These are phyloP conservation scores for Lepus europaeus DNA, from an alignment of 2,113 vertebrate genomes.

Conservation along the genomic window DNA sequence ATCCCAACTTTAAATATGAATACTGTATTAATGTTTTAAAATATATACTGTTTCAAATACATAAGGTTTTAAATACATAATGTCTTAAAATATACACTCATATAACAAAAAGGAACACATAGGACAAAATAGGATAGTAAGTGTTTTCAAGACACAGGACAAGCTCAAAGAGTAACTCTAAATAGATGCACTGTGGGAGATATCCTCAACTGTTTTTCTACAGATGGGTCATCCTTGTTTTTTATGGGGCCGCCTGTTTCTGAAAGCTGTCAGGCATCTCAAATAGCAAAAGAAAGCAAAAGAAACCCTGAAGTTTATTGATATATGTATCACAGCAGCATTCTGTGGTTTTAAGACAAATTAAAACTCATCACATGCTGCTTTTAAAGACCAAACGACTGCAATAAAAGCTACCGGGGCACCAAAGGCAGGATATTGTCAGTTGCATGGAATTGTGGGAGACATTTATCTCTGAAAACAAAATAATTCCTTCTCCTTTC, in stretches of 20 bases:
- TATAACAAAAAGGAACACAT: neutral
- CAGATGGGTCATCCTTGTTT: neutral
- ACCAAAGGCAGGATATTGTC: constrained; percentile 59
- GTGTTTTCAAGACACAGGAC: neutral
- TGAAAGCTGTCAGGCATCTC: constrained; percentile 64
- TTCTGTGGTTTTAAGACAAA: constrained; percentile 77
- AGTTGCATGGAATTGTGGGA: constrained; percentile 37
- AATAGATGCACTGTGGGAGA: neutral
- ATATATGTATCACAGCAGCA: constrained; percentile 25
- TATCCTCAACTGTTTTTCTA: constrained; percentile 37
- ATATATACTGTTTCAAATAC: neutral
- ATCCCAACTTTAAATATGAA: neutral
- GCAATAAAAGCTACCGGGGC: constrained; percentile 24
- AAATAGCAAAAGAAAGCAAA: neutral
- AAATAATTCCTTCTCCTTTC: constrained; percentile 69
- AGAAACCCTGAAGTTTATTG: constrained; percentile 66
- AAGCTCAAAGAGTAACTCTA: neutral
- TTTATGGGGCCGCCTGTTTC: constrained; percentile 48
- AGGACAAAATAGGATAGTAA: neutral
- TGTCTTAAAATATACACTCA: neutral
- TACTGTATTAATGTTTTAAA: neutral
- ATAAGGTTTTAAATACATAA: too few species aligned
- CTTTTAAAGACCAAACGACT: constrained; percentile 73
- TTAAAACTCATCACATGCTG: constrained; percentile 67
- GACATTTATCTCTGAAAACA: constrained; percentile 69